Evolutionary conservation across 2,113 vertebrate species (phyloP).

Genomic region (Plecotus auritus): DNA sequence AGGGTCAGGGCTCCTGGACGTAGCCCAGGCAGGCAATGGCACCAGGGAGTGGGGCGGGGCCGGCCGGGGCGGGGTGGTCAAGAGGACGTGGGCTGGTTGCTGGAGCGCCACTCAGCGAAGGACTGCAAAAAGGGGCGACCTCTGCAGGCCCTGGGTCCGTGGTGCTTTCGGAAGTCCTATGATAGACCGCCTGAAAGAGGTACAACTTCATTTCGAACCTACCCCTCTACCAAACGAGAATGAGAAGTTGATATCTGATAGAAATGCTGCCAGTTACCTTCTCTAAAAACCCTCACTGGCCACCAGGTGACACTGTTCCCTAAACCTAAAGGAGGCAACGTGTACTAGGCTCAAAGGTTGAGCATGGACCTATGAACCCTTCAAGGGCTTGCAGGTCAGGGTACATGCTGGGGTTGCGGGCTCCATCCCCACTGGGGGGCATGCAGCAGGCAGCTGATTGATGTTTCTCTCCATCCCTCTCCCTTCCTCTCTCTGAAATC

Average conservation of each 20-base stretch:
- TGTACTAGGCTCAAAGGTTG: not conserved
- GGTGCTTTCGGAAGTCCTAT: not conserved
- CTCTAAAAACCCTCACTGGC: not conserved
- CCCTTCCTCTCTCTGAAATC: too few species aligned
- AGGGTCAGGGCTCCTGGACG: fast-evolving
- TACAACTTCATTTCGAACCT: not conserved
- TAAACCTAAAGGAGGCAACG: not conserved
- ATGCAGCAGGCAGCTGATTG: too few species aligned
- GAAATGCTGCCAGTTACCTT: not conserved
- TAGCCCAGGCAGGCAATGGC: fast-evolving
- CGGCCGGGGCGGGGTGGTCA: fast-evolving
- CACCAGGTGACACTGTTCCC: not conserved
- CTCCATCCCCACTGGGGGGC: too few species aligned
- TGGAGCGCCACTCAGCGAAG: not conserved
- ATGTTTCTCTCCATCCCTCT: too few species aligned
- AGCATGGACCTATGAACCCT: too few species aligned
- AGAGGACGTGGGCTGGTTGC: too few species aligned
- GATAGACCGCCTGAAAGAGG: not conserved
- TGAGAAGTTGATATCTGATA: not conserved
- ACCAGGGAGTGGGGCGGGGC: fast-evolving
- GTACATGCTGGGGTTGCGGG: too few species aligned
- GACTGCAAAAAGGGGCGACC: too few species aligned
- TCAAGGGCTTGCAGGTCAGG: too few species aligned
- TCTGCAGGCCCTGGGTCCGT: not conserved
- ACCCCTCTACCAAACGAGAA: fast-evolving